phyloP scores from a whole-genome alignment of 1,140 invertebrate genomes.

The Sitobion miscanthi region DNA sequence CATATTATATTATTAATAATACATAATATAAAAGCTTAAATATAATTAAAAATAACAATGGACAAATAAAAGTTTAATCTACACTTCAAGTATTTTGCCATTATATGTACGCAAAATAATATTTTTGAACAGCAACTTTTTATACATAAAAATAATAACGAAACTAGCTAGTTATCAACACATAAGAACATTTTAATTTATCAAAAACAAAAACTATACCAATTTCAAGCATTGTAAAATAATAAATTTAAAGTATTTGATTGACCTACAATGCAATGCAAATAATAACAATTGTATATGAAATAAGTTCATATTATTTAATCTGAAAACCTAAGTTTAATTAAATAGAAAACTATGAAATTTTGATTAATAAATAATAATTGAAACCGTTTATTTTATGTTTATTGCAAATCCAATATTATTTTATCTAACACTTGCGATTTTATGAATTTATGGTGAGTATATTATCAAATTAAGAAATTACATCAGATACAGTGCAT shows the following conservation, averaged over 20 bases:
- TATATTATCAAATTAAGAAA: not conserved
- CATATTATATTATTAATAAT: slow-evolving; percentile 22
- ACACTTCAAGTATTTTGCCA: not conserved
- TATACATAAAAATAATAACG: not conserved
- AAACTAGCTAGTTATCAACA: not conserved
- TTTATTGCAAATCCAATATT: not conserved
- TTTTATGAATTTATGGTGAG: not conserved
- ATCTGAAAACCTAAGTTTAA: not conserved
- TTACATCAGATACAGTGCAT: not conserved
- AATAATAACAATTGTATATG: slow-evolving; percentile 9
- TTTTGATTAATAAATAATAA: not conserved
- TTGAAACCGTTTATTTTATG: not conserved
- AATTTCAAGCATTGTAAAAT: not conserved
- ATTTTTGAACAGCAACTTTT: not conserved
- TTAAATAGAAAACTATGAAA: not conserved
- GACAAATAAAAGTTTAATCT: not conserved
- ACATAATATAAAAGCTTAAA: slow-evolving; percentile 43
- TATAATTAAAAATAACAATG: slow-evolving; percentile 39
- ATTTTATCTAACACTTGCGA: not conserved
- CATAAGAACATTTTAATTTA: not conserved
- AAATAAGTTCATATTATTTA: not conserved
- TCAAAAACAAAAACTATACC: not conserved
- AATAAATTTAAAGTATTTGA: not conserved
- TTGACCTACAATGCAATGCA: not conserved
- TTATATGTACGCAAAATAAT: not conserved